phyloP scores from a whole-genome alignment of 1,140 invertebrate species.

The Chironomus striatipennis region DNA sequence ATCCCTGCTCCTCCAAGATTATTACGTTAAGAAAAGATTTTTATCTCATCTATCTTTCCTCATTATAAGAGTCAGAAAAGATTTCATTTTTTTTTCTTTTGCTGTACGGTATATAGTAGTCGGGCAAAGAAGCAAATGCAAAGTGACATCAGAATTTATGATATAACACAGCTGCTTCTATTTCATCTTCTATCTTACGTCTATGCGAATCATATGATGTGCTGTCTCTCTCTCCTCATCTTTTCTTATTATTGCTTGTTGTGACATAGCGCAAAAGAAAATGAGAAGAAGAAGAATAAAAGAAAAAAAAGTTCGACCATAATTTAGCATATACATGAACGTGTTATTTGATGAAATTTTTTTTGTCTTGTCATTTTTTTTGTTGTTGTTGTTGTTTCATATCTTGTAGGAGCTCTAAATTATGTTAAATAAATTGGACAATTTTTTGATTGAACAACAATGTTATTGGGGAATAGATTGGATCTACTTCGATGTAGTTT shows the following conservation, averaged over 20 bases:
- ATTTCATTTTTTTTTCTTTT: not conserved
- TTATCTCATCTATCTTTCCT: not conserved
- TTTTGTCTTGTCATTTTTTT: too few species aligned
- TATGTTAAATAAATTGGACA: too few species aligned
- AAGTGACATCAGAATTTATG: conserved; percentile 18
- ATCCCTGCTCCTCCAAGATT: not conserved
- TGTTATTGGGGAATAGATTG: too few species aligned
- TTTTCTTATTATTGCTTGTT: conserved; percentile 7
- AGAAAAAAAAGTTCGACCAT: not conserved
- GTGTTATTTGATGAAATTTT: not conserved
- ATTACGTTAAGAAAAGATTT: conserved; percentile 1
- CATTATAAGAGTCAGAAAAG: not conserved
- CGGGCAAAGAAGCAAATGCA: not conserved
- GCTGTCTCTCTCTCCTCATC: not conserved
- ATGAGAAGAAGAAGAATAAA: conserved; percentile 3
- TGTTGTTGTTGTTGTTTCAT: too few species aligned
- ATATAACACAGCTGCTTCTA: conserved; percentile 19
- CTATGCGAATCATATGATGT: not conserved
- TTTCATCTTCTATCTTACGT: too few species aligned
- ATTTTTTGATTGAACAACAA: too few species aligned
- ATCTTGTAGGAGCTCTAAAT: too few species aligned
- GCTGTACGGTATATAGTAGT: not conserved
- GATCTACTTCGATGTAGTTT: too few species aligned
- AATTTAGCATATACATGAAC: not conserved
- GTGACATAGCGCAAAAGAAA: not conserved